Percentiles rank a stretch among this genome's conserved stretches.
Evolutionary conservation across 2,113 vertebrate species (phyloP).

Genomic region (Notechis scutatus): DNA sequence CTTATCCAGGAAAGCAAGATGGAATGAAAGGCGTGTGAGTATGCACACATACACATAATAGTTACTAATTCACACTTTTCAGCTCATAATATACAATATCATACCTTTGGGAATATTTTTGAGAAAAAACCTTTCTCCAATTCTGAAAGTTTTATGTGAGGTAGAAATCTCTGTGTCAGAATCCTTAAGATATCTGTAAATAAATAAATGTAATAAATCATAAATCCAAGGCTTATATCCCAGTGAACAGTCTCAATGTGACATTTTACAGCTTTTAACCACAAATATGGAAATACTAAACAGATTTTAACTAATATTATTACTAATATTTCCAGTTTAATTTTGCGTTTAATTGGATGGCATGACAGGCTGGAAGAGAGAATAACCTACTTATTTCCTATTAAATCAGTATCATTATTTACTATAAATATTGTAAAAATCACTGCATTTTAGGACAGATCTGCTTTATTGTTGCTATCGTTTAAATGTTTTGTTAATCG

Average conservation of each 20-base stretch:
- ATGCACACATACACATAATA: background rate
- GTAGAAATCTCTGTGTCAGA: conserved; percentile 87
- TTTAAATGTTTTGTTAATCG: background rate
- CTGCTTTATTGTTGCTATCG: background rate
- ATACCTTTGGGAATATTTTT: conserved; percentile 88
- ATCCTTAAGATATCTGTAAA: conserved; percentile 82
- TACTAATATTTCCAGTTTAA: background rate
- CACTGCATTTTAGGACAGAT: background rate
- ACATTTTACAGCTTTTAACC: background rate
- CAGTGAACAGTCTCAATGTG: background rate
- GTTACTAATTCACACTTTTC: background rate
- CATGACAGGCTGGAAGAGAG: background rate
- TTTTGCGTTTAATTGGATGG: background rate
- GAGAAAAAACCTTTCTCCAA: conserved; percentile 84
- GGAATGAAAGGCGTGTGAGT: background rate
- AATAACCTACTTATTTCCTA: background rate
- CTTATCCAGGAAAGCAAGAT: background rate
- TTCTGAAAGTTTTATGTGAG: conserved; percentile 79
- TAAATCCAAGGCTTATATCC: background rate
- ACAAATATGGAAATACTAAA: background rate
- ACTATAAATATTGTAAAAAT: background rate
- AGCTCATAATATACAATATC: background rate
- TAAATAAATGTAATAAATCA: conserved; percentile 32
- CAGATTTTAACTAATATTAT: background rate
- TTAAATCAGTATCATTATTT: background rate